phyloP scores from a whole-genome alignment of 2,888 invertebrate genomes.

The Hermaeophaga mercurialis region DNA sequence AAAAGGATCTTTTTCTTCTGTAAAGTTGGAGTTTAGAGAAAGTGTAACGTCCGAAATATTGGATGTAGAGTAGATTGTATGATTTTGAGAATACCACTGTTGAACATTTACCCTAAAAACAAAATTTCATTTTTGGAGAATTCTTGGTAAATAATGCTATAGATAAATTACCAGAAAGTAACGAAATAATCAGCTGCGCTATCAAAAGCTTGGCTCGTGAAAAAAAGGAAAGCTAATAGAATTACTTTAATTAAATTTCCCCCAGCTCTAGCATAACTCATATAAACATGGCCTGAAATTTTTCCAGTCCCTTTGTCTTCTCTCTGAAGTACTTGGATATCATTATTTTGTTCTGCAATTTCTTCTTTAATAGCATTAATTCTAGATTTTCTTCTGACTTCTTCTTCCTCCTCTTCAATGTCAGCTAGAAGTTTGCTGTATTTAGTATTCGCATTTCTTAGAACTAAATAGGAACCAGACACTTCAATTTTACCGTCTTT shows the following conservation, averaged over 20 bases:
- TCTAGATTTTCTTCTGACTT: conserved; percentile 23
- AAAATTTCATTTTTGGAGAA: too few relatives aligned
- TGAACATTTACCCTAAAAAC: conserved; percentile 37
- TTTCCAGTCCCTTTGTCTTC: conserved; percentile 68
- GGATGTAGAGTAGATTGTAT: conserved; percentile 39
- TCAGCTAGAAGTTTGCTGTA: conserved; percentile 31
- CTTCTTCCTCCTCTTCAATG: conserved; percentile 27
- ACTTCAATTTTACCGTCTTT: conserved; percentile 62
- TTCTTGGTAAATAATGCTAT: too few relatives aligned
- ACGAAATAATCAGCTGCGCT: conserved; percentile 82
- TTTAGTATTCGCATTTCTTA: conserved; percentile 30
- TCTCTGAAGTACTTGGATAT: conserved; percentile 54
- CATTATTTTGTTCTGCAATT: conserved; percentile 48
- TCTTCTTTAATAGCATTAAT: conserved; percentile 19
- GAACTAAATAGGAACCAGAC: conserved; percentile 33
- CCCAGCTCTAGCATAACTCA: conserved; percentile 73
- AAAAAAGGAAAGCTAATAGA: conserved; percentile 60
- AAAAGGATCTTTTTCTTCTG: conserved; percentile 1
- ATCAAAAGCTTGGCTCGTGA: conserved; percentile 57
- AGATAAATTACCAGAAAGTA: conserved; percentile 71
- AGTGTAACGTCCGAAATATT: not conserved
- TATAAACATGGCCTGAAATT: conserved; percentile 61
- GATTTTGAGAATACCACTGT: conserved; percentile 64
- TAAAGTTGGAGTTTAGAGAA: not conserved
- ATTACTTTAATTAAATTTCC: conserved; percentile 61